These are phyloP conservation scores for Periplaneta americana DNA, from an alignment of 1,140 invertebrate genomes.

Conservation along the genomic window DNA sequence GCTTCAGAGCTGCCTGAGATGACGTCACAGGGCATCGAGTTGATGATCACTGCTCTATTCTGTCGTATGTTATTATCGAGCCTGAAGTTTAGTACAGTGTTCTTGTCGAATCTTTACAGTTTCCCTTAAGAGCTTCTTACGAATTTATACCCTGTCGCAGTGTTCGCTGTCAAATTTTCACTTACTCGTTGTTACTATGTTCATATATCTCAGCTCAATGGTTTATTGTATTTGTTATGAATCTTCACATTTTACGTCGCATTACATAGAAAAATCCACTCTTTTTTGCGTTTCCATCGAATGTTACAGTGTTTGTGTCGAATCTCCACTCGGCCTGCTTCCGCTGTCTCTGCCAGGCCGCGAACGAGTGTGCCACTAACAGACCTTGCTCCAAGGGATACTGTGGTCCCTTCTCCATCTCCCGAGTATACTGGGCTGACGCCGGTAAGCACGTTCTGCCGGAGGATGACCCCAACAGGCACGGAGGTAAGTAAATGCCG, in stretches of 20 bases:
- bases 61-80: no score
- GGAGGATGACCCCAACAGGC: slow-evolving; percentile 36
- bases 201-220: no score
- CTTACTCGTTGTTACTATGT: no score
- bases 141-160: no score
- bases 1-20: no score
- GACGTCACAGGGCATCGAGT: no score
- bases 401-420: slow-evolving; percentile 80
- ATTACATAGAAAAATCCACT: background rate
- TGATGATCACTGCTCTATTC: no score
- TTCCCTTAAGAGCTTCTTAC: no score
- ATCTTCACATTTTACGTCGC: background rate
- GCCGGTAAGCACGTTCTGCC: slow-evolving; percentile 68
- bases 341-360: slow-evolving; percentile 79
- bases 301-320: slow-evolving; percentile 1
- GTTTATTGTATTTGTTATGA: background rate
- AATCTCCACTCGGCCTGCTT: slow-evolving; percentile 33
- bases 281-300: background rate
- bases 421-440: slow-evolving; percentile 82
- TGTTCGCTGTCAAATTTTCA: no score
- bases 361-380: slow-evolving; percentile 66
- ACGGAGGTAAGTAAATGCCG: slow-evolving; percentile 10
- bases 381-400: slow-evolving; percentile 58
- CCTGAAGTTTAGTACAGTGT: no score
- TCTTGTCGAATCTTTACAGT: no score